phyloP scores from a whole-genome alignment of 1,140 invertebrate species.

The Periplaneta americana region DNA sequence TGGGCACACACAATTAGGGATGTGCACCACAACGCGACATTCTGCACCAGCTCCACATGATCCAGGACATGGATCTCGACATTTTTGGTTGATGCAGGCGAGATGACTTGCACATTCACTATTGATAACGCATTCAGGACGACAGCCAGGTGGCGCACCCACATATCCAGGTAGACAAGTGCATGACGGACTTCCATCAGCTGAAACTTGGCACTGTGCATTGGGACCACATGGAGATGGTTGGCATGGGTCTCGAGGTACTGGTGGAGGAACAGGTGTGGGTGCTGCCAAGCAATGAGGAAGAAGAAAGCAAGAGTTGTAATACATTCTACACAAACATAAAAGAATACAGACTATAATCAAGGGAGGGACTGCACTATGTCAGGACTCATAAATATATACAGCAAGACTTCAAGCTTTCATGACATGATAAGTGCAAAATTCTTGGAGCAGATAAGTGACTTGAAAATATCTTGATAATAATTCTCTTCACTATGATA shows the following conservation, averaged over 20 bases:
- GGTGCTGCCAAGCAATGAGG: conserved; percentile 26
- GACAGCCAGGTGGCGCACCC: conserved; percentile 24
- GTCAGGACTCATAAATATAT: not conserved
- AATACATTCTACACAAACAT: not conserved
- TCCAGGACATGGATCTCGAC: conserved; percentile 44
- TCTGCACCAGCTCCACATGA: conserved; percentile 65
- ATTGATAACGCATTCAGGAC: conserved; percentile 26
- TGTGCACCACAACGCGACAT: conserved; percentile 69
- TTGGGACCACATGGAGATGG: conserved; percentile 70
- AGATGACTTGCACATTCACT: conserved; percentile 35
- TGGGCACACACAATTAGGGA: conserved; percentile 63
- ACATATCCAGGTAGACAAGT: conserved; percentile 32
- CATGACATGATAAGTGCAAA: not conserved
- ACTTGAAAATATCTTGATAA: no score
- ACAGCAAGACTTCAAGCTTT: not conserved
- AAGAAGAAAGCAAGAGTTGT: not conserved
- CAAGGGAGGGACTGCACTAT: not conserved
- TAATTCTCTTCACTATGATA: no score
- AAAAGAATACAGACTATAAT: not conserved
- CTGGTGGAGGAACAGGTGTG: conserved; percentile 29
- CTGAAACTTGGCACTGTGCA: conserved; percentile 55
- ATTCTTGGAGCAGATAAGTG: no score
- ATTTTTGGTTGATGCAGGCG: conserved; percentile 32
- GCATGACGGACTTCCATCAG: conserved; percentile 39
- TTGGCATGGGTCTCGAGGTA: conserved; percentile 47